Base-by-base conservation (phyloP, 1,140 invertebrate species). In the Nasonia giraulti region DNA sequence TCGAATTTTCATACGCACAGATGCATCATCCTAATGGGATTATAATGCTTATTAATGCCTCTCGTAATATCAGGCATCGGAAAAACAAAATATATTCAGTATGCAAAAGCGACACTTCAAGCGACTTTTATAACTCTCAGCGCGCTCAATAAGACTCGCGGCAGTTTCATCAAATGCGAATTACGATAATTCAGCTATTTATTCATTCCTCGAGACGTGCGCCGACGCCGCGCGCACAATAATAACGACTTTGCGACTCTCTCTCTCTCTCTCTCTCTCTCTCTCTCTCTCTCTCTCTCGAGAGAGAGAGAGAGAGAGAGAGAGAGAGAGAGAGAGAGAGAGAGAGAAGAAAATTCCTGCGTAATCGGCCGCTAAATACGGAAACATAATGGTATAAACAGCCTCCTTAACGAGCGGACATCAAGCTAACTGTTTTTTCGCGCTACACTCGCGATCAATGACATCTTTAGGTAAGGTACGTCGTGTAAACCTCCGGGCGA, bases 361-460 rank as follows among this genome's bases (percentile, higher is more conserved):
- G 55, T 62, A 62, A 62, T 20, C 55, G 5, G 14, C 4, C 17
- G 55, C 37, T 68, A 68, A 79, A 37, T 68, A 68, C 55, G 50
- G 76, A 78, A 78, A 37, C 33, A 20, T 40, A 68, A 31, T 31
- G 23, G 17, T 10, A 11, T 23, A 31, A 79, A 20, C 31, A 40
- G 77, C 17, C 62, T 10, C 37, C 40, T 68, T 77, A 79, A 79
- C 37, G 62, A 69, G 33, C 7, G 6, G 12, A 31, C 55, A 37
- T 80, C 31, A 80, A 80, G 40, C 17, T 40, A 80, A 80, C 62
- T 69, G 27, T 23, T 66, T 69, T 37, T 79, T 79, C 40, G 33
- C 55, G 55, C 66, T 40, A 31, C 23, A 27, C 20, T n/a, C 14
- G n/a, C 66, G 55, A 68, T 68, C 33, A 11, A 20, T 6, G 47